Evolutionary conservation across 2,113 vertebrate genomes (phyloP).

Genomic region (Condylura cristata): DNA sequence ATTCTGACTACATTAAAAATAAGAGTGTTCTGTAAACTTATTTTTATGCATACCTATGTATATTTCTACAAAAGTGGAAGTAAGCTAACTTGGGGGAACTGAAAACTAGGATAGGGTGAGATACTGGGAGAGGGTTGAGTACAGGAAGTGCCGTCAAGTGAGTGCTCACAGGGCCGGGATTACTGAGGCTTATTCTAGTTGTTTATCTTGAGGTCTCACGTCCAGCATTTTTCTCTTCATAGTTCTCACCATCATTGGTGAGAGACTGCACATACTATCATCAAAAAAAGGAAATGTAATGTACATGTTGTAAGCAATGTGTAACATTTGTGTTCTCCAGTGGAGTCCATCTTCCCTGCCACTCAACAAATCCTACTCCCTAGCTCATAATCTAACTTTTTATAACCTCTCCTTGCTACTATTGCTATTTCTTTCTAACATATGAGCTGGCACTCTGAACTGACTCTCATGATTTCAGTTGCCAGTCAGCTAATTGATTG

Average conservation of each 20-base stretch:
- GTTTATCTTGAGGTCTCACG: not conserved
- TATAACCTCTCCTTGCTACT: not conserved
- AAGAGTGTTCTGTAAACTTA: constrained; percentile 35
- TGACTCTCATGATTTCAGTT: not conserved
- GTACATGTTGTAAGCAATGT: not conserved
- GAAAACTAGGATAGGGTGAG: not conserved
- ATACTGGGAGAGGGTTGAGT: no score
- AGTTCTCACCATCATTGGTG: not conserved
- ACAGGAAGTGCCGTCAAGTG: not conserved
- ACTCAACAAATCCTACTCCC: not conserved
- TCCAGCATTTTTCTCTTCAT: not conserved
- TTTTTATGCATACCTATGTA: constrained; percentile 16
- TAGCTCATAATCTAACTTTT: not conserved
- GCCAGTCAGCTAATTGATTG: not conserved
- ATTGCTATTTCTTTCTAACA: not conserved
- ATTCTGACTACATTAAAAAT: constrained; percentile 43
- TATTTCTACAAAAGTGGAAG: constrained; percentile 38
- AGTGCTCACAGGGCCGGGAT: not conserved
- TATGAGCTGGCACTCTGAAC: not conserved
- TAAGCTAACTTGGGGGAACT: not conserved
- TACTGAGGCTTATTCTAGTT: not conserved
- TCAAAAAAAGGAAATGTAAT: not conserved
- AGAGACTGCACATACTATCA: not conserved
- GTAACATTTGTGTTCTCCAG: not conserved
- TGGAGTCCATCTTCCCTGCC: not conserved